These are phyloP conservation scores for Drosophila nannoptera DNA, from an alignment of 1,140 invertebrate genomes.

Conservation along the genomic window DNA sequence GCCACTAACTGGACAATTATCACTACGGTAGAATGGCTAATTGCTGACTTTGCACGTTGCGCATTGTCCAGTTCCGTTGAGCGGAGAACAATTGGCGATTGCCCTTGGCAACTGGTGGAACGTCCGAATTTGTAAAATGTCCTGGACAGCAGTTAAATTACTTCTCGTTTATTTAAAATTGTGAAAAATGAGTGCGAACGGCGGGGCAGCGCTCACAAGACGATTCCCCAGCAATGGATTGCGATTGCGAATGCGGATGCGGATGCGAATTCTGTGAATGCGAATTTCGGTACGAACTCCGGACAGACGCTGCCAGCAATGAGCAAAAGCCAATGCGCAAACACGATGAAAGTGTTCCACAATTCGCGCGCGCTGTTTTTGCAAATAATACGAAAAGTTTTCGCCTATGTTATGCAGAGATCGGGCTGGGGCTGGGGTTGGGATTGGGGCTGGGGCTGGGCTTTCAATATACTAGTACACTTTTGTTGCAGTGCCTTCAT, in stretches of 20 bases:
- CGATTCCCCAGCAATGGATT: constrained; percentile 58
- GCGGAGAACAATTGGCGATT: constrained; percentile 29
- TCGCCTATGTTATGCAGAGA: constrained; percentile 51
- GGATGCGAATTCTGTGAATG: constrained; percentile 15
- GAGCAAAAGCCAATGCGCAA: constrained; percentile 56
- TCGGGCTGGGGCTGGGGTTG: neutral
- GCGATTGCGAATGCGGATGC: constrained; percentile 19
- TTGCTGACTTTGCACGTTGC: constrained; percentile 62
- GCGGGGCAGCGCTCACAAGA: constrained; percentile 62
- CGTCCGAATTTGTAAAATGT: constrained; percentile 44
- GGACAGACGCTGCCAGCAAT: constrained; percentile 30
- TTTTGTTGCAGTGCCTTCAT: constrained; percentile 70
- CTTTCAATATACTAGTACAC: constrained; percentile 65
- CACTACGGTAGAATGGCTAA: constrained; percentile 59
- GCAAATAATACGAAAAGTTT: constrained; percentile 77
- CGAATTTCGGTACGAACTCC: neutral
- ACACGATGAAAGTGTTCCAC: constrained; percentile 67
- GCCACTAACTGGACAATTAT: constrained; percentile 28
- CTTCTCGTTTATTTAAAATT: constrained; percentile 77
- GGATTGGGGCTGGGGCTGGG: neutral
- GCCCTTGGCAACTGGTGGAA: constrained; percentile 41
- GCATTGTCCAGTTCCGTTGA: constrained; percentile 46
- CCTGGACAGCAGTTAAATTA: constrained; percentile 68
- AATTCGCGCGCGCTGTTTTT: constrained; percentile 74
- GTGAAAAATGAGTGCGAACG: constrained; percentile 76